Percentiles rank a stretch among this genome's conserved stretches.
These are phyloP conservation scores for Druon quercuslanigerum DNA, from an alignment of 1,140 invertebrate genomes.

Conservation along the genomic window DNA sequence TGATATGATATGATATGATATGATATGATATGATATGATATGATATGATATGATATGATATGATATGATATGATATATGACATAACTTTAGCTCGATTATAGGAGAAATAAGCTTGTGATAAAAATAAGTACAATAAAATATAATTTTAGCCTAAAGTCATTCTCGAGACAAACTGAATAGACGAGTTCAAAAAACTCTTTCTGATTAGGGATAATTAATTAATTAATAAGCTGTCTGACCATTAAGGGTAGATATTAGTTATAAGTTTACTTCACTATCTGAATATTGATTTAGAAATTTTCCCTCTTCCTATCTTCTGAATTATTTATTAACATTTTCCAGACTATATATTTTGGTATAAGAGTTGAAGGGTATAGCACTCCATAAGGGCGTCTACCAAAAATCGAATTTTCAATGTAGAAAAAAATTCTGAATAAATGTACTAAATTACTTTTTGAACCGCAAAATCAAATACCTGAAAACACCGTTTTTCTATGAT, in stretches of 20 bases:
- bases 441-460: neutral
- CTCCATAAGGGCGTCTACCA: neutral
- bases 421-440: too few relatives aligned
- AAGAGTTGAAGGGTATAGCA: neutral
- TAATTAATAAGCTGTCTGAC: constrained; percentile 40
- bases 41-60: too few relatives aligned
- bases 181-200: constrained; percentile 39
- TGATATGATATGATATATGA: too few relatives aligned
- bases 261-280: neutral
- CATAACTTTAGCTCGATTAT: neutral
- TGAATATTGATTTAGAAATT: neutral
- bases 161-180: neutral
- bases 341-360: neutral
- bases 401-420: neutral
- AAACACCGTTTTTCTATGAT: too few relatives aligned
- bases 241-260: neutral
- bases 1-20: too few relatives aligned
- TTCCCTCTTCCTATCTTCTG: neutral
- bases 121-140: neutral
- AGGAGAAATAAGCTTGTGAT: too few relatives aligned
- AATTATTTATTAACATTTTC: constrained; percentile 1
- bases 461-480: neutral
- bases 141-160: neutral
- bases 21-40: too few relatives aligned
- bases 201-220: constrained; percentile 52